Conservation (phyloP, 2,797 vertebrate genomes). For the Coendou prehensilis region DNA sequence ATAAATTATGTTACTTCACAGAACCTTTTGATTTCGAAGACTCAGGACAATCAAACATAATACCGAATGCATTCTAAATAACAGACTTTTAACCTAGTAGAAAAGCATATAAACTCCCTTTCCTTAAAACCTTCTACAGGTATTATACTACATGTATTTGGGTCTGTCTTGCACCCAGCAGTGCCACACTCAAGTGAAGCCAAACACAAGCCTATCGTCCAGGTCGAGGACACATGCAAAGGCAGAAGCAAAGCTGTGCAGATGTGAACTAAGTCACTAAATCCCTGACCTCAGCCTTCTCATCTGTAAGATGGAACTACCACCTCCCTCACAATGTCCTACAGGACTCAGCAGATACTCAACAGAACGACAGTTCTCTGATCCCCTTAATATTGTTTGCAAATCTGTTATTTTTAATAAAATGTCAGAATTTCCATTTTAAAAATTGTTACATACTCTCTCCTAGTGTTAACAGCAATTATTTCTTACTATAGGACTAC, state of each 20-base stretch:
- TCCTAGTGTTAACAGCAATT: background rate
- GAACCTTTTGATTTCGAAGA: background rate
- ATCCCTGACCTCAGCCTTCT: background rate
- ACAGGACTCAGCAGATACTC: background rate
- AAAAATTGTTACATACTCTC: background rate
- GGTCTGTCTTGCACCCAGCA: background rate
- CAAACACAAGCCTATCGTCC: background rate
- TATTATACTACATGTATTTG: background rate
- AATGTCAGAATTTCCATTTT: background rate
- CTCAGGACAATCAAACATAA: slow-evolving; percentile 26
- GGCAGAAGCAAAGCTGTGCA: background rate
- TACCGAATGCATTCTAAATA: background rate
- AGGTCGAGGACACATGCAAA: background rate
- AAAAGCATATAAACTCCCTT: background rate
- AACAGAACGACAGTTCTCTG: slow-evolving; percentile 33
- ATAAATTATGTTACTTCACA: slow-evolving; percentile 28
- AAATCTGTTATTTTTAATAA: slow-evolving; percentile 48
- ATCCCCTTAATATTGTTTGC: slow-evolving; percentile 24
- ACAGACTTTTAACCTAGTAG: background rate
- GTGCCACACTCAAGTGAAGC: background rate
- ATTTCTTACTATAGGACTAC: slow-evolving; percentile 16
- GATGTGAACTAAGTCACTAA: background rate
- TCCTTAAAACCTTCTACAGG: background rate
- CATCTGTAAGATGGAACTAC: background rate
- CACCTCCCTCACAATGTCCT: background rate